Percentiles rank a stretch among this genome's conserved stretches.
phyloP scores from a whole-genome alignment of 2,888 invertebrate species.

The Spodoptera littoralis region DNA sequence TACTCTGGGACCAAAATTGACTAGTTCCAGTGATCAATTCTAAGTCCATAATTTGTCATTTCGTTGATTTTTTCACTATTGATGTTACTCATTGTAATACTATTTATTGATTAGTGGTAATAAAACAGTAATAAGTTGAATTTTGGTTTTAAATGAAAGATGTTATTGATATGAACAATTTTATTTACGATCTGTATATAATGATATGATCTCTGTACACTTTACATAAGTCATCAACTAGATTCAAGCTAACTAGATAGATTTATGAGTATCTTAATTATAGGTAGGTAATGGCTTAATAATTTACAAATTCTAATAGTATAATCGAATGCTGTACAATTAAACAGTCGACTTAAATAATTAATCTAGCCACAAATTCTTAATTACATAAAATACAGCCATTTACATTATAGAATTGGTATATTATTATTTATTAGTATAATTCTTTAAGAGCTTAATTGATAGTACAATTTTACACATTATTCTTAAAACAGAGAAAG shows the following conservation, averaged over 20 bases:
- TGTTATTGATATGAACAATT: constrained; percentile 84
- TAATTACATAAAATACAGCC: constrained; percentile 84
- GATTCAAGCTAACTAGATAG: constrained; percentile 87
- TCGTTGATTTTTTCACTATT: constrained; percentile 17
- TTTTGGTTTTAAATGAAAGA: constrained; percentile 62
- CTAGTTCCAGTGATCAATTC: constrained; percentile 32
- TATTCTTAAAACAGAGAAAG: constrained; percentile 60
- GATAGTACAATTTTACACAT: constrained; percentile 68
- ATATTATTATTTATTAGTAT: constrained; percentile 68
- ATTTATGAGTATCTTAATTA: constrained; percentile 85
- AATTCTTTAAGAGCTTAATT: constrained; percentile 67
- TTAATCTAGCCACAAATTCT: constrained; percentile 67
- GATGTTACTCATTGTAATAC: neutral
- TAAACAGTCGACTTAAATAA: constrained; percentile 78
- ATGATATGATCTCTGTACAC: constrained; percentile 89
- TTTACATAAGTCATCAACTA: constrained; percentile 86
- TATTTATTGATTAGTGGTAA: constrained; percentile 6
- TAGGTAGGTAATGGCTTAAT: constrained; percentile 84
- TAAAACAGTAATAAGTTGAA: constrained; percentile 13
- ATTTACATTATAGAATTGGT: constrained; percentile 81
- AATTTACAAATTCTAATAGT: constrained; percentile 83
- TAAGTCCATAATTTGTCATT: constrained; percentile 13
- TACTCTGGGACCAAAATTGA: constrained; percentile 66
- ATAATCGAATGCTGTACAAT: constrained; percentile 83
- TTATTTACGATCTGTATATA: constrained; percentile 87